Conservation (phyloP, 92 coral and sea anemone species). For the Zoanthus sansibaricus region DNA sequence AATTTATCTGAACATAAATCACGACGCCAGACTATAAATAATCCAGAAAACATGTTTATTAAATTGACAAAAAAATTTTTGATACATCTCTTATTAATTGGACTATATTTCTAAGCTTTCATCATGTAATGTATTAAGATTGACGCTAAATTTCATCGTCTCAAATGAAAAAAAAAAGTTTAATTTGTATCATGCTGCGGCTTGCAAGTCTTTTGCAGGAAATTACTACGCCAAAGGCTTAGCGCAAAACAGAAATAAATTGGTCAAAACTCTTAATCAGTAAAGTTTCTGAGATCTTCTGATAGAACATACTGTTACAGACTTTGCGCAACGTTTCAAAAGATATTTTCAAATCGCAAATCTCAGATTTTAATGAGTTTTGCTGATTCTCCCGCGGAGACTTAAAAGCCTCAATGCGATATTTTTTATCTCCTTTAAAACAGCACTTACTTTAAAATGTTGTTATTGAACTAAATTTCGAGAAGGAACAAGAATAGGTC, state of each 20-base stretch:
- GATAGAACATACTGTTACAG: not conserved
- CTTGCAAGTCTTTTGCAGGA: not conserved
- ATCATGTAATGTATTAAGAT: not conserved
- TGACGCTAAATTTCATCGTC: not conserved
- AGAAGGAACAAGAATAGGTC: not conserved
- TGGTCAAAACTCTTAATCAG: not conserved
- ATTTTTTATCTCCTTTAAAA: not conserved
- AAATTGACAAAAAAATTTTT: not conserved
- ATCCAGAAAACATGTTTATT: slow-evolving; percentile 1
- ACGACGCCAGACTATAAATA: not conserved
- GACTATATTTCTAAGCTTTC: not conserved
- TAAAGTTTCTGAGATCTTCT: not conserved
- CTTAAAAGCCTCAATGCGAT: not conserved
- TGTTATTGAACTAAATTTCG: not conserved
- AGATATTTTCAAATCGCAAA: not conserved
- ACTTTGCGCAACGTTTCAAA: not conserved
- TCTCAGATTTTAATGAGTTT: not conserved
- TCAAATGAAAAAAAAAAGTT: not conserved
- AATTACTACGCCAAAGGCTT: too few species aligned
- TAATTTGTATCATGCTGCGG: not conserved
- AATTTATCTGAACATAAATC: not conserved
- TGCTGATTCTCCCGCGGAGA: not conserved
- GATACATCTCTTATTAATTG: not conserved
- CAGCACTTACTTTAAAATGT: not conserved
- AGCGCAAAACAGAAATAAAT: not conserved